phyloP scores from a whole-genome alignment of 2,888 invertebrate species.

The Epiblema foenella region DNA sequence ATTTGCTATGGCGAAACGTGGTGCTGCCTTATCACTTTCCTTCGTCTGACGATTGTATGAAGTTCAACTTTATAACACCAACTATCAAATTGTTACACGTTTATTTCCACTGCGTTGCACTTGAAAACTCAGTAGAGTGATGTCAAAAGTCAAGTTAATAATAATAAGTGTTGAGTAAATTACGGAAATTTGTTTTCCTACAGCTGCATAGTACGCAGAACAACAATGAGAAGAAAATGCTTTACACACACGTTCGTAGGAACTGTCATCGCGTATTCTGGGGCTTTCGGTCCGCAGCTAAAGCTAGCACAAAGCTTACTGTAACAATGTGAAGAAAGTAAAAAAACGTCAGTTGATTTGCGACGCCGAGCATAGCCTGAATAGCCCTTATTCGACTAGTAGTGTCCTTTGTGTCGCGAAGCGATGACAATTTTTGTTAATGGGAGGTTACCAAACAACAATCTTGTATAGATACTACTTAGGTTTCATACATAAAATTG shows the following conservation, averaged over 20 bases:
- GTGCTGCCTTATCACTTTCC: constrained; percentile 63
- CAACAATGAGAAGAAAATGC: constrained; percentile 54
- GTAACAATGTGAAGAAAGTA: constrained; percentile 50
- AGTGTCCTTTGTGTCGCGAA: constrained; percentile 67
- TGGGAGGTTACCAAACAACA: constrained; percentile 75
- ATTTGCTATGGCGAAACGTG: constrained; percentile 82
- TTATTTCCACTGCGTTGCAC: constrained; percentile 30
- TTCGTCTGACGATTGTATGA: constrained; percentile 47
- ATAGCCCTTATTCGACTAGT: constrained; percentile 59
- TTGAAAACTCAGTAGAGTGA: constrained; percentile 9
- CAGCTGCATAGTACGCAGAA: constrained; percentile 56
- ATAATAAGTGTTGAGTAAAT: not conserved
- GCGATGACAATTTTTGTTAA: constrained; percentile 71
- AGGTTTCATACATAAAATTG: constrained; percentile 73
- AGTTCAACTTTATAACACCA: constrained; percentile 44
- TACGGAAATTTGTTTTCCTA: constrained; percentile 22
- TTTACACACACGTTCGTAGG: constrained; percentile 55
- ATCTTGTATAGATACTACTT: constrained; percentile 74
- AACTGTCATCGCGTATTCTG: constrained; percentile 53
- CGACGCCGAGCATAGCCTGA: constrained; percentile 56
- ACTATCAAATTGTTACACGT: constrained; percentile 23
- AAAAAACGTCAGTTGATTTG: constrained; percentile 50
- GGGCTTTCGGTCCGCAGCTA: constrained; percentile 52
- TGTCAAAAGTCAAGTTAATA: not conserved
- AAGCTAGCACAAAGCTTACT: constrained; percentile 54